Percentiles rank a stretch among this genome's conserved stretches.
phyloP scores from a whole-genome alignment of 2,888 invertebrate genomes.

The Aleiodes alternator region DNA sequence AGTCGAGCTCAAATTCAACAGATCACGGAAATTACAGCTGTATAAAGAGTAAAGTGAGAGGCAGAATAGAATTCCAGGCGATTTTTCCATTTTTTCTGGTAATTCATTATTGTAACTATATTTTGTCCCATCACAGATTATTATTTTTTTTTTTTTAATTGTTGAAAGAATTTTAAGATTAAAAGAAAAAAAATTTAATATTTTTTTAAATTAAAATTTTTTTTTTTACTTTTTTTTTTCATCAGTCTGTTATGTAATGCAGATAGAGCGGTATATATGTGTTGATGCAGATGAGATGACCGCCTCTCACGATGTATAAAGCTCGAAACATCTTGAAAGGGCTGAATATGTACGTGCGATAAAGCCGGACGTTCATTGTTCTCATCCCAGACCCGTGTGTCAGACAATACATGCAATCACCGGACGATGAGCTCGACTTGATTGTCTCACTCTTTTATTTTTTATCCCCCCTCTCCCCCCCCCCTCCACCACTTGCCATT shows the following conservation, averaged over 20 bases:
- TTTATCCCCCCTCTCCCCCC: conserved; percentile 42
- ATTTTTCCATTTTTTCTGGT: neutral
- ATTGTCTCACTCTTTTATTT: conserved; percentile 37
- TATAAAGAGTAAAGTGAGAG: no score
- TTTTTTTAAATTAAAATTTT: no score
- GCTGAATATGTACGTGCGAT: conserved; percentile 30
- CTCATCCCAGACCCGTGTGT: neutral
- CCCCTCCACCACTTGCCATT: conserved; percentile 17
- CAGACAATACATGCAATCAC: conserved; percentile 48
- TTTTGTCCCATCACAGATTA: neutral
- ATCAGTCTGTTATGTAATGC: conserved; percentile 13
- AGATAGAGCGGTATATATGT: neutral
- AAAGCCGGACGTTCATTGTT: conserved; percentile 49
- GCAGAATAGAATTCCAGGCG: neutral
- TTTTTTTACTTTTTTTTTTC: neutral
- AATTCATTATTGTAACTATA: no score
- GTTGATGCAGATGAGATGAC: conserved; percentile 2
- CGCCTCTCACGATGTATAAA: conserved; percentile 25
- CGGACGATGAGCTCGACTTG: conserved; percentile 42
- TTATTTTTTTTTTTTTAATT: neutral
- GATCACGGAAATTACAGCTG: no score
- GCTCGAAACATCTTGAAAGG: conserved; percentile 47
- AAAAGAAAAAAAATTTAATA: no score
- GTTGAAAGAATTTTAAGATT: no score
- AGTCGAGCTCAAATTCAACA: neutral